Conservation (phyloP, 1,140 invertebrate species). For the Lucilia cuprina region DNA sequence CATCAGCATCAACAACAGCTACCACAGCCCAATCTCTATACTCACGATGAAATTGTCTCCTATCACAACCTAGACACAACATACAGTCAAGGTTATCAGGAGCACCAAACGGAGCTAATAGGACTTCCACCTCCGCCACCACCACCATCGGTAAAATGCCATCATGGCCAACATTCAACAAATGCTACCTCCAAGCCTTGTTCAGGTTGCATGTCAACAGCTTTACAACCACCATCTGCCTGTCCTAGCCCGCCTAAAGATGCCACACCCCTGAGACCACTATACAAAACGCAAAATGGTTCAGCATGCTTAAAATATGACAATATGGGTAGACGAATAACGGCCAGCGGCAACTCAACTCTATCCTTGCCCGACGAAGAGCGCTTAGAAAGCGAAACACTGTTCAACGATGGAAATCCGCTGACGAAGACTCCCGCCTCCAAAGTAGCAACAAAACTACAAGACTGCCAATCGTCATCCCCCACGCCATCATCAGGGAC, state of each 20-base stretch:
- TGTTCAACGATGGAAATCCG: constrained; percentile 49
- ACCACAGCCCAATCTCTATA: constrained; percentile 49
- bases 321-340: constrained; percentile 87
- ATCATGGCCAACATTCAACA: constrained; percentile 32
- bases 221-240: constrained; percentile 63
- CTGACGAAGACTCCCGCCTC: constrained; percentile 25
- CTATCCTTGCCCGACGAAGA: constrained; percentile 76
- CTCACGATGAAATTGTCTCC: constrained; percentile 59
- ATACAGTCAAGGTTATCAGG: constrained; percentile 45
- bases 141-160: constrained; percentile 44
- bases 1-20: constrained; percentile 42
- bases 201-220: constrained; percentile 62
- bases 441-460: constrained; percentile 35
- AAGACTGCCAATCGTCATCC: constrained; percentile 36
- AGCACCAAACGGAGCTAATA: constrained; percentile 45
- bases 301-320: constrained; percentile 73
- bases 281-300: constrained; percentile 40
- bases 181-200: constrained; percentile 46
- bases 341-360: constrained; percentile 82
- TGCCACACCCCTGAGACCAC: constrained; percentile 49
- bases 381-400: constrained; percentile 52
- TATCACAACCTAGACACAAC: constrained; percentile 59
- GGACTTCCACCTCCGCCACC: constrained; percentile 52
- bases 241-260: constrained; percentile 54
- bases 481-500: constrained; percentile 28